Evolutionary conservation across 2,888 invertebrate genomes (phyloP).

Genomic region (Epistrophe grossulariae): DNA sequence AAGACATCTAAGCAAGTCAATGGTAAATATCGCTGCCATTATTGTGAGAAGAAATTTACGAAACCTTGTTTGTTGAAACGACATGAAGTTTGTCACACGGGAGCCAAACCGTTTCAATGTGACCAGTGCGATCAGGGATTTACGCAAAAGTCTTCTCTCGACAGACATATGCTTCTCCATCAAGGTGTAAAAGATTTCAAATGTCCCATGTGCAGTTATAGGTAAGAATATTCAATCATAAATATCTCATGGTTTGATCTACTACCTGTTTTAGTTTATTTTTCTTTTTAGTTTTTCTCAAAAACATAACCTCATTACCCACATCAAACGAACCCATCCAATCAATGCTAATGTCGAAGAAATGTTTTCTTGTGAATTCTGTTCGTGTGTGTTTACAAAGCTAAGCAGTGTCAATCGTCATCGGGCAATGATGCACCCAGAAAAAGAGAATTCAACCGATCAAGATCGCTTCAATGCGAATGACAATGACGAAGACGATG

Average conservation of each 20-base stretch:
- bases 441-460: slow-evolving; percentile 7
- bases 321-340: slow-evolving; percentile 73
- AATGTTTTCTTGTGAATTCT: slow-evolving; percentile 74
- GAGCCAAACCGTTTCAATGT: slow-evolving; percentile 77
- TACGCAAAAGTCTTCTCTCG: slow-evolving; percentile 77
- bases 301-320: slow-evolving; percentile 71
- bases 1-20: slow-evolving; percentile 22
- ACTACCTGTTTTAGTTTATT: not conserved
- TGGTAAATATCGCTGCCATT: slow-evolving; percentile 56
- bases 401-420: slow-evolving; percentile 77
- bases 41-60: slow-evolving; percentile 77
- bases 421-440: slow-evolving; percentile 70
- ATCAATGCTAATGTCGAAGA: slow-evolving; percentile 16
- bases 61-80: slow-evolving; percentile 77
- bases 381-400: slow-evolving; percentile 76
- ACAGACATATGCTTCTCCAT: slow-evolving; percentile 77
- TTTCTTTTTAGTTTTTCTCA: slow-evolving; percentile 71
- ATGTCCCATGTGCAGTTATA: slow-evolving; percentile 77
- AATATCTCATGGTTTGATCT: too few relatives aligned
- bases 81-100: slow-evolving; percentile 78
- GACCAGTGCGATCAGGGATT: slow-evolving; percentile 76
- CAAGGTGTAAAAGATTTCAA: slow-evolving; percentile 73
- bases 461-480: slow-evolving; percentile 19
- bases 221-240: slow-evolving; percentile 59
- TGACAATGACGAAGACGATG: slow-evolving; percentile 60